These are phyloP conservation scores for Dreissena polymorpha DNA, from an alignment of 1,140 invertebrate species.

Conservation along the genomic window DNA sequence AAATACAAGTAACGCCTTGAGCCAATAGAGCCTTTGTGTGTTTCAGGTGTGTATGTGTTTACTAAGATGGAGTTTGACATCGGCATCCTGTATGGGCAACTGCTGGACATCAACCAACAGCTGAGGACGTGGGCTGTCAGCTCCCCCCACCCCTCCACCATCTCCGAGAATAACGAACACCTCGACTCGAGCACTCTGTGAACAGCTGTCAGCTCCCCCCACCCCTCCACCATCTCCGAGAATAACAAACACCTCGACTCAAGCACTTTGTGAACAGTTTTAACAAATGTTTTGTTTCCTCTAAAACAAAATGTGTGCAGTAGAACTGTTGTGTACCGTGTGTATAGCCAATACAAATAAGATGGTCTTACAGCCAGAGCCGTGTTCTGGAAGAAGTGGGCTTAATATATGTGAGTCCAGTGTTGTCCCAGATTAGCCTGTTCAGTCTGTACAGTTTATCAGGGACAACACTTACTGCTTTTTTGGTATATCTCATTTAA, in stretches of 20 bases:
- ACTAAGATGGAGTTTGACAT: constrained; percentile 84
- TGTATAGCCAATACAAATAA: no score
- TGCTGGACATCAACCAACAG: constrained; percentile 86
- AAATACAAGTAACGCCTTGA: no score
- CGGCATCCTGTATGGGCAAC: constrained; percentile 83
- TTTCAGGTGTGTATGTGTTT: constrained; percentile 84
- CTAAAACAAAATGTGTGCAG: no score
- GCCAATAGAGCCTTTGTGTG: constrained; percentile 31
- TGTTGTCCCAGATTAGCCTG: no score
- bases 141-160: constrained; percentile 66
- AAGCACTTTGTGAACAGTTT: constrained; percentile 53
- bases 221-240: constrained; percentile 10
- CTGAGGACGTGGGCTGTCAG: constrained; percentile 66
- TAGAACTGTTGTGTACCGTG: no score
- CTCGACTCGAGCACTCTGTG: constrained; percentile 61
- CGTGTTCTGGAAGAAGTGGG: no score
- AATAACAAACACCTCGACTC: constrained; percentile 55
- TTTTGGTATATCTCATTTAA: no score
- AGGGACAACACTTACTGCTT: no score
- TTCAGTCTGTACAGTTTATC: no score
- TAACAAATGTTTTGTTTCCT: neutral
- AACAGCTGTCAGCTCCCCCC: constrained; percentile 72
- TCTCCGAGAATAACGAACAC: constrained; percentile 28
- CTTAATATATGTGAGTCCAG: no score
- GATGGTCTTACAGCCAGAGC: no score